Conservation (phyloP, 2,888 invertebrate genomes). For the Coenonympha glycerion region DNA sequence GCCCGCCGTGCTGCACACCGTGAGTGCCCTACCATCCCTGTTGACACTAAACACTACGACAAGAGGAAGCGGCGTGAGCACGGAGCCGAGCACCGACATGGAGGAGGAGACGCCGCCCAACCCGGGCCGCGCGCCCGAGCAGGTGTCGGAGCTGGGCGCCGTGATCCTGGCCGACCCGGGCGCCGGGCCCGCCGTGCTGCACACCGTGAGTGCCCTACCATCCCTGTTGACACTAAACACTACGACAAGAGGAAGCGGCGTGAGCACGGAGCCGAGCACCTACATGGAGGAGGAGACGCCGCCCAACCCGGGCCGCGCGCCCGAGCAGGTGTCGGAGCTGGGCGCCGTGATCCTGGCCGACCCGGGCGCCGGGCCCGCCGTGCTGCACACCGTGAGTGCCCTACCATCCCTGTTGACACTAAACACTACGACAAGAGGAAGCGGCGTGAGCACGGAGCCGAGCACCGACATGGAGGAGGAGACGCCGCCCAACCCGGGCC, state of each 20-base stretch:
- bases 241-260: too few relatives aligned
- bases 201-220: constrained; percentile 48
- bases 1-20: too few relatives aligned
- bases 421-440: too few relatives aligned
- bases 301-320: constrained; percentile 61
- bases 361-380: constrained; percentile 47
- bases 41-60: too few relatives aligned
- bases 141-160: constrained; percentile 88
- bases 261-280: constrained; percentile 64
- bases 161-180: constrained; percentile 78
- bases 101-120: constrained; percentile 77
- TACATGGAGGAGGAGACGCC: constrained; percentile 81
- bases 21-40: too few relatives aligned
- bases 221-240: too few relatives aligned
- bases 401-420: too few relatives aligned
- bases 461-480: constrained; percentile 83
- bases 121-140: constrained; percentile 77
- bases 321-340: constrained; percentile 88
- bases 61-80: too few relatives aligned
- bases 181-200: constrained; percentile 51
- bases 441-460: constrained; percentile 62
- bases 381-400: constrained; percentile 49
- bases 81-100: constrained; percentile 78
- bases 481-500: constrained; percentile 63
- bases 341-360: constrained; percentile 83